Base-by-base conservation (phyloP, 2,797 vertebrate genomes). In the Scomberomorus guttatus region DNA sequence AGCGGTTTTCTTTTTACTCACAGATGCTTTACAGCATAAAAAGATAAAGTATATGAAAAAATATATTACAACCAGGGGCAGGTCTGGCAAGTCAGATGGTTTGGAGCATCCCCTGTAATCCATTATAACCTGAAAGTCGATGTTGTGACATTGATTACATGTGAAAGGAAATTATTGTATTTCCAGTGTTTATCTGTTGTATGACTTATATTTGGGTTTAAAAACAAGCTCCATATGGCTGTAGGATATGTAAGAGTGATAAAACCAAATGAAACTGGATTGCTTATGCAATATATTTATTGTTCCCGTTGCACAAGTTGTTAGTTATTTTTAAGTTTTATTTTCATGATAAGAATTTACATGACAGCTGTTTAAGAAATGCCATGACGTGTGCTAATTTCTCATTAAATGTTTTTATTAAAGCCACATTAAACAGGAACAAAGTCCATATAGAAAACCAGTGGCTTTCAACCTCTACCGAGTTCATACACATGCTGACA, bases 401-500 rank as follows among this genome's bases (percentile, higher is more conserved):
- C 5, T 75, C 29, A 27, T 64, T 69, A 29, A 68, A 37, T 48
- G 12, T 10, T 69, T 66, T 52, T 61, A 59, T 64, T 0, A 62
- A 25, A 66, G 29, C 57, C 52, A 72, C 44, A 61, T 52, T 51
- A 74, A 73, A 72, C 34, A 20, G 52, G 20, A 57, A 64, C 13
- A 67, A 55, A 63, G 39, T 64, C 62, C 39, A 64, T 32, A 59
- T 80, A 52, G 37, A 70, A 54, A 77, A 77, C 72, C 55, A 39
- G 29, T 54, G 71, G 75, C 42, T 44, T 82, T 67, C 18, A 66
- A 62, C 25, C 44, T 76, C 65, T n/a, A 46, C 22, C 2, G 10
- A 68, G 44, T 69, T 78, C 71, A 82, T 67, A 75, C 82, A 79
- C 69, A 81, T 71, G 73, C 76, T 81, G 65, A 82, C 73, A 76